Base-by-base conservation (phyloP, 2,113 vertebrate genomes). In the Catharus fuscescens region DNA sequence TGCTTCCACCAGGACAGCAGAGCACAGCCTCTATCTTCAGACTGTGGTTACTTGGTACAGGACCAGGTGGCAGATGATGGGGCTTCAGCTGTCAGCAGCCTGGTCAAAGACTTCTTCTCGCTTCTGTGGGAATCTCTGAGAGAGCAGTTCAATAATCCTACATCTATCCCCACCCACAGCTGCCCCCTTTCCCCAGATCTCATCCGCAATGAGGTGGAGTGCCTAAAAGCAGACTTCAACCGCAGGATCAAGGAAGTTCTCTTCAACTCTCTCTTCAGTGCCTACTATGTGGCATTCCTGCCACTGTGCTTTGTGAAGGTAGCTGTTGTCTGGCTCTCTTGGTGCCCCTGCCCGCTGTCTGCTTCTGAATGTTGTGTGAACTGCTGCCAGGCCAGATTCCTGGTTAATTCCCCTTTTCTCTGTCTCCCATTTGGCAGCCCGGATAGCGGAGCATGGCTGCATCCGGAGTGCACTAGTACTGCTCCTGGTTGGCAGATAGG, bases 241-340 rank as follows among this genome's bases (percentile, higher is more conserved):
- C 99, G 98, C 66, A 98, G 99, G 80, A 99, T 99, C 94, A 99
- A 99, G 96, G 99, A 99, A 97, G 99, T 99, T 92, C 99, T 99
- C 88, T 99, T 99, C 98, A 99, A 99, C 97, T 99, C 99, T 53
- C 98, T 99, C 92, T 99, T 99, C 98, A 99, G 99, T 94, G 99
- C 99, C 94, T 99, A 99, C 97, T 99, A 99, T 0, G 99, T 99
- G 77, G 99, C 99, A 20, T 99, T 99, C 97, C 98, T 99, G 95
- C 99, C 99, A 5, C 98, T 99, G 70, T 99, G 99, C 96, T 99
- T 99, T 77, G 99, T 99, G 95, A 99, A 99, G 98, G 99, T 99
- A 95, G 82, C 98, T 97, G 65, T 84, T 71, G 25, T 36, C 50
- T 53, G 34, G 18, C 69, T 60, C 69, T 72, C 19, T 52, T 12